Percentiles rank a stretch among this genome's conserved stretches.
Conservation (phyloP, 2,797 vertebrate species). For the Kryptopterus vitreolus region DNA sequence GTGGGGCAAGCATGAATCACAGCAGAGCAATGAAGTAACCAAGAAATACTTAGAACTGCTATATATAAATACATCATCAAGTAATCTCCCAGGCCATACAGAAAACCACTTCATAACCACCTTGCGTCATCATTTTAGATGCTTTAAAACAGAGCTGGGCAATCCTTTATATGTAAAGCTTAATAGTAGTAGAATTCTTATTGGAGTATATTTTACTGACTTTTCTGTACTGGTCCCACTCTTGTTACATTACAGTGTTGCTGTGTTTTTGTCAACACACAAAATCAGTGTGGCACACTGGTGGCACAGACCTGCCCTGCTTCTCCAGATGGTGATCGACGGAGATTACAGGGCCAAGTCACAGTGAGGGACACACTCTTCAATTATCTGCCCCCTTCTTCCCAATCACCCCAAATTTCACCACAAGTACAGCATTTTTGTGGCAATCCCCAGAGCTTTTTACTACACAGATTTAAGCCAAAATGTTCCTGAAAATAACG, state of each 20-base stretch:
- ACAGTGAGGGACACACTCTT: background rate
- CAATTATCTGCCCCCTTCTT: background rate
- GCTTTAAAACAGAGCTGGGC: background rate
- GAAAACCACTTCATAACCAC: constrained; percentile 1
- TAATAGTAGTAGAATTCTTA: background rate
- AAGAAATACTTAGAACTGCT: background rate
- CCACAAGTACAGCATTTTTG: too few species aligned
- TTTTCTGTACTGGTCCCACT: background rate
- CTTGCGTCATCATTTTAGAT: background rate
- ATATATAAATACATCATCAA: background rate
- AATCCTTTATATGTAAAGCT: background rate
- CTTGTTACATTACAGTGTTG: background rate
- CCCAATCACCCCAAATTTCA: background rate
- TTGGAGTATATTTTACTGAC: too few species aligned
- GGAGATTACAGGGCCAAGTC: constrained; percentile 14
- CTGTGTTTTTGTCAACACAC: background rate
- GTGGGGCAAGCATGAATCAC: background rate
- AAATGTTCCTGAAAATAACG: background rate
- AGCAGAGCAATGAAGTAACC: background rate
- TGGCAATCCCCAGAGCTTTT: background rate
- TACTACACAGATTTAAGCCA: background rate
- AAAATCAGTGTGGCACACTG: constrained; percentile 2
- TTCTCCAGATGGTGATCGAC: constrained; percentile 11
- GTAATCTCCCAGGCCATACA: background rate
- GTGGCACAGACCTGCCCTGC: constrained; percentile 12